A percentile compares a stretch with the other conserved stretches of the same genome.
Conservation (phyloP, 2,797 vertebrate genomes). For the Tragopan temminckii region DNA sequence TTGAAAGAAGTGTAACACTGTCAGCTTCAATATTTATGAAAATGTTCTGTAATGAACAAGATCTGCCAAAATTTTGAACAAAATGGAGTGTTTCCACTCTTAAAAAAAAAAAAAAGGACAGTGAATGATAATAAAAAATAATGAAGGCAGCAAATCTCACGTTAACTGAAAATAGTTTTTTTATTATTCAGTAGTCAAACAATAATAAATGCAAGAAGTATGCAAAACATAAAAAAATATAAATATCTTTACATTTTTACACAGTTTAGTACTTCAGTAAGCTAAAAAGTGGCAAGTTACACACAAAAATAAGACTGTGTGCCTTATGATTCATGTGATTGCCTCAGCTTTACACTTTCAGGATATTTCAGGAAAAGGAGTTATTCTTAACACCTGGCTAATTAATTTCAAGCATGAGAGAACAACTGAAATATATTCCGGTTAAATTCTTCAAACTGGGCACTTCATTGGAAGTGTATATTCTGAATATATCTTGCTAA, state of each 20-base stretch:
- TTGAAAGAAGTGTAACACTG: background rate
- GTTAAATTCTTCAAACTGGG: background rate
- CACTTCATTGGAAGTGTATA: background rate
- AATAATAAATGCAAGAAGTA: background rate
- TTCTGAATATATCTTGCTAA: background rate
- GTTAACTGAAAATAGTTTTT: background rate
- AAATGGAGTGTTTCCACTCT: background rate
- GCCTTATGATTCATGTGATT: background rate
- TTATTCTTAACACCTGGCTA: background rate
- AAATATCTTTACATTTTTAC: background rate
- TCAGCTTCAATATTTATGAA: background rate
- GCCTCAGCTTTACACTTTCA: background rate
- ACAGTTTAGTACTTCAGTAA: background rate
- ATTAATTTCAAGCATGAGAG: background rate
- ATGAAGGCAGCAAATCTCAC: background rate
- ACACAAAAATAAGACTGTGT: background rate
- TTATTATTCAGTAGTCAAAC: background rate
- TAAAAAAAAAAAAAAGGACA: too few species aligned
- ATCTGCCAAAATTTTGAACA: background rate
- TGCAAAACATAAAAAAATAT: background rate
- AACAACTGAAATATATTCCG: background rate
- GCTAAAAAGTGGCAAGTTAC: background rate
- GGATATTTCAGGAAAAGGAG: background rate
- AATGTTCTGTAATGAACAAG: background rate
- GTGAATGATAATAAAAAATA: background rate